Percentiles rank a stretch among this genome's conserved stretches.
phyloP scores from a whole-genome alignment of 2,888 invertebrate species.

The Xestia rhomboidea region DNA sequence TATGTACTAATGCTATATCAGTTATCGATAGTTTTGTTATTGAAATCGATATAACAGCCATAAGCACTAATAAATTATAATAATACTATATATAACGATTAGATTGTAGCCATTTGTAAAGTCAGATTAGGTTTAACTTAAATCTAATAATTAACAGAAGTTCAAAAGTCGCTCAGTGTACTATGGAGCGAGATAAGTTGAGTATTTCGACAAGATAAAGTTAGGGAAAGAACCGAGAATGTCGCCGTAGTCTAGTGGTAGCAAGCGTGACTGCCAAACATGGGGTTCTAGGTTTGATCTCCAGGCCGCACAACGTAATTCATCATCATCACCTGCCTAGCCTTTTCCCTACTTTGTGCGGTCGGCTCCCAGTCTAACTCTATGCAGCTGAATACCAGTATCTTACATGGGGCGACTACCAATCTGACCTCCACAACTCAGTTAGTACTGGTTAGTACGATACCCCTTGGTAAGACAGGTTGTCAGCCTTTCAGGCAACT shows the following conservation, averaged over 20 bases:
- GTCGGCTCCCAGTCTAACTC: no score
- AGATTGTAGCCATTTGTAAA: constrained; percentile 17
- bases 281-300: background rate
- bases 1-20: constrained; percentile 17
- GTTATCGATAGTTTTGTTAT: constrained; percentile 38
- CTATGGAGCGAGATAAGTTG: background rate
- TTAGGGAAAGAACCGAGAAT: background rate
- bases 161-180: constrained; percentile 19
- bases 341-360: no score
- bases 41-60: constrained; percentile 16
- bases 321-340: no score
- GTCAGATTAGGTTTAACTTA: constrained; percentile 12
- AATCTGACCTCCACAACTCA: no score
- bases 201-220: background rate
- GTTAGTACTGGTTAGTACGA: no score
- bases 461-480: no score
- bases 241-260: no score
- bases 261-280: background rate
- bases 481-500: no score
- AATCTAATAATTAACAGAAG: constrained; percentile 23
- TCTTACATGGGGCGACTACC: no score
- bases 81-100: constrained; percentile 25
- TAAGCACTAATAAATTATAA: constrained; percentile 31
- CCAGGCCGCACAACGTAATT: background rate
- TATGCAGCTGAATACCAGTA: no score